phyloP scores from a whole-genome alignment of 1,140 invertebrate species.

The Augochlora pura region DNA sequence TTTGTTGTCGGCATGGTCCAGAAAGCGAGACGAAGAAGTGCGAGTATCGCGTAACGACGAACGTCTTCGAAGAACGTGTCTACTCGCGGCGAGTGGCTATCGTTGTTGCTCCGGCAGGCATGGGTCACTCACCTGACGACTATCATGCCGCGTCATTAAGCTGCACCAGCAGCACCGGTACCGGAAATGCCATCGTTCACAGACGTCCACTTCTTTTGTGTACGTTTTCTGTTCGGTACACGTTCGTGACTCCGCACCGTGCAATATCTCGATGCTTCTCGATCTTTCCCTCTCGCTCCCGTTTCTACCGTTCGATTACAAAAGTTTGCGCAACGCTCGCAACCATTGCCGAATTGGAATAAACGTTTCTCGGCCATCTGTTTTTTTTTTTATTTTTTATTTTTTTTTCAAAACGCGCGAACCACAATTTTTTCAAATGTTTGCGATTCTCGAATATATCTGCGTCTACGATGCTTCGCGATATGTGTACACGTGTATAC shows the following conservation, averaged over 20 bases:
- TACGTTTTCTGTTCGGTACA: not conserved
- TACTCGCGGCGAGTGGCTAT: slow-evolving; percentile 47
- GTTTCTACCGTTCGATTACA: slow-evolving; percentile 7
- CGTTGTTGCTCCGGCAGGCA: slow-evolving; percentile 55
- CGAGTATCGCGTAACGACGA: slow-evolving; percentile 9
- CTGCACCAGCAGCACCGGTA: slow-evolving; percentile 41
- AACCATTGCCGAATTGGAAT: slow-evolving; percentile 15
- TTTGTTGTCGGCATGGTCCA: no score
- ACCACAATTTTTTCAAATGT: no score
- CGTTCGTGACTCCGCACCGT: slow-evolving; percentile 43
- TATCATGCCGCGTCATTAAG: slow-evolving; percentile 62
- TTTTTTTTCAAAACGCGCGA: no score
- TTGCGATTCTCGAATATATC: not conserved
- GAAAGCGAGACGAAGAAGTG: no score
- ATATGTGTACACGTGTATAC: no score
- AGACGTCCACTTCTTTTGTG: slow-evolving; percentile 56
- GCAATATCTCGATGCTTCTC: slow-evolving; percentile 23
- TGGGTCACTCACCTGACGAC: slow-evolving; percentile 67
- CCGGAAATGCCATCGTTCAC: slow-evolving; percentile 57
- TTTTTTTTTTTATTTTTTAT: no score
- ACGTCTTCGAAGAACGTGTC: slow-evolving; percentile 14
- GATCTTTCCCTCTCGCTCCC: slow-evolving; percentile 12
- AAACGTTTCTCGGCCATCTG: no score
- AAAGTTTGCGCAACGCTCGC: not conserved
- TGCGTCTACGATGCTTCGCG: not conserved